These are phyloP conservation scores for Mesorhabditis spiculigera DNA, from an alignment of 2,888 invertebrate species.

Conservation along the genomic window DNA sequence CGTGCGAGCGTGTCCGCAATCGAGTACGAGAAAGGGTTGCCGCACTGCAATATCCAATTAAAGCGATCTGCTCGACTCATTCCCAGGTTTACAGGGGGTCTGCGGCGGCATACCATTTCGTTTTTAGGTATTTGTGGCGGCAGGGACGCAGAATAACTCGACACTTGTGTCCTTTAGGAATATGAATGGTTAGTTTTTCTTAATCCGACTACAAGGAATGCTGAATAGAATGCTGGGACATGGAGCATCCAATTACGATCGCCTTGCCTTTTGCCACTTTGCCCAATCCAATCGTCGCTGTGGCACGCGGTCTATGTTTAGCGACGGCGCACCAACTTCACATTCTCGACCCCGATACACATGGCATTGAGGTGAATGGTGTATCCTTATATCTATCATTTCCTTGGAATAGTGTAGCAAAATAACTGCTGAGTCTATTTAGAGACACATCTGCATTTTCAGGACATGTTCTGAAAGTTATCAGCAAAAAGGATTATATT, in stretches of 20 bases:
- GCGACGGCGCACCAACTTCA: slow-evolving; percentile 16
- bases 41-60: slow-evolving; percentile 23
- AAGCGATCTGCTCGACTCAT: slow-evolving; percentile 32
- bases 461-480: background rate
- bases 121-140: background rate
- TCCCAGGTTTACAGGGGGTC: slow-evolving; percentile 27
- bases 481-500: background rate
- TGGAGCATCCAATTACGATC: slow-evolving; percentile 34
- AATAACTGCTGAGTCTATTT: too few relatives aligned
- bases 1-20: slow-evolving; percentile 39
- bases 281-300: slow-evolving; percentile 19
- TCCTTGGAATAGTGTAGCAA: background rate
- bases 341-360: slow-evolving; percentile 18
- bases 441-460: too few relatives aligned
- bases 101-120: slow-evolving; percentile 13
- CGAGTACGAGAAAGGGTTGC: slow-evolving; percentile 40
- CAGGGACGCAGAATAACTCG: background rate
- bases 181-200: background rate
- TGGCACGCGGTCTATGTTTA: slow-evolving; percentile 18
- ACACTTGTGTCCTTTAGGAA: background rate
- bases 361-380: slow-evolving; percentile 17
- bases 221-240: slow-evolving; percentile 43
- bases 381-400: background rate
- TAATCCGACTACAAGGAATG: background rate
- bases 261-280: slow-evolving; percentile 25